Evolutionary conservation across 2,888 invertebrate genomes (phyloP).

Genomic region (Vesta saturnalis): DNA sequence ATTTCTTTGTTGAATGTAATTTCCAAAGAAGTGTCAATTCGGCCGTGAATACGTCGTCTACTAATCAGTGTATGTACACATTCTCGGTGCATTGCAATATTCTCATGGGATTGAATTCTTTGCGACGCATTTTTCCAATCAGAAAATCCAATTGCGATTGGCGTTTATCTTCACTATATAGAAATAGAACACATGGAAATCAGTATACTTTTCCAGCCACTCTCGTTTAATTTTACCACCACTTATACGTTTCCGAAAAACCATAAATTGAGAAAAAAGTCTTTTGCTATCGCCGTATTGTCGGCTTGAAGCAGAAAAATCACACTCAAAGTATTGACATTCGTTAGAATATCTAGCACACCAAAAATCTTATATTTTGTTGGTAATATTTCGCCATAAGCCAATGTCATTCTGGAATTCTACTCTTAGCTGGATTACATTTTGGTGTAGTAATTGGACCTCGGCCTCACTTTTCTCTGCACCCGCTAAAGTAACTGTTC

Average conservation of each 20-base stretch:
- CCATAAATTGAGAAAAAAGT: slow-evolving; percentile 3
- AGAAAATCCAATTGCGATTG: neutral
- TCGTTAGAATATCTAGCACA: neutral
- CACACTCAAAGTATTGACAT: neutral
- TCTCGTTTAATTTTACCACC: neutral
- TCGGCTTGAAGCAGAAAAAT: slow-evolving; percentile 7
- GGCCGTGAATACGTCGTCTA: no score
- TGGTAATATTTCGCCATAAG: no score
- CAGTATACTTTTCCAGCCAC: neutral
- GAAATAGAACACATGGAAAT: neutral
- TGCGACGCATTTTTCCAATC: neutral
- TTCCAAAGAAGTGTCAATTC: no score
- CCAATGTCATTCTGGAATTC: slow-evolving; percentile 5
- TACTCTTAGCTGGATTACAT: neutral
- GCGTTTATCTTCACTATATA: neutral
- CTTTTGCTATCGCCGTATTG: slow-evolving; percentile 1
- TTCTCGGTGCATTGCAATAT: neutral
- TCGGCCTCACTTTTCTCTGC: neutral
- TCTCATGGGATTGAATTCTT: neutral
- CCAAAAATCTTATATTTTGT: neutral
- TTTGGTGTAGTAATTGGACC: no score
- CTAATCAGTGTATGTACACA: neutral
- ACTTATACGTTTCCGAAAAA: neutral
- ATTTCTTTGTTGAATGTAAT: no score
- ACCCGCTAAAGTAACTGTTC: no score